A percentile compares a stretch with the other conserved stretches of the same genome.
These are phyloP conservation scores for Ditylenchus dipsaci DNA, from an alignment of 1,140 invertebrate genomes.

Conservation along the genomic window DNA sequence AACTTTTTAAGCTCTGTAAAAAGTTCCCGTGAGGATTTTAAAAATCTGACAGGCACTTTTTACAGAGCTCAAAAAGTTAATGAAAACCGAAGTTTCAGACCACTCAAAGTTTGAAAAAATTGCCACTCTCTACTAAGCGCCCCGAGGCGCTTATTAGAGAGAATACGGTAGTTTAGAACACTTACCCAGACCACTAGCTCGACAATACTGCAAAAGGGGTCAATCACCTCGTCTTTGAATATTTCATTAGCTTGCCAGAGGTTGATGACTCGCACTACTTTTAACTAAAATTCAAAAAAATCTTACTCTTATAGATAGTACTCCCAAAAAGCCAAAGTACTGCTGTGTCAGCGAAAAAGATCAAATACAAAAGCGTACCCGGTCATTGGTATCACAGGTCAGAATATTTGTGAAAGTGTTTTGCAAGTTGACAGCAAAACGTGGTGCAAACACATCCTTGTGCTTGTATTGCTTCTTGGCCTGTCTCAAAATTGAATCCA, in stretches of 20 bases:
- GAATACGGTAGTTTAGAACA: not conserved
- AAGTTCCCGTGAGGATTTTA: too few species aligned
- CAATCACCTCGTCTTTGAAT: slow-evolving; percentile 89
- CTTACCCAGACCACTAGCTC: slow-evolving; percentile 30
- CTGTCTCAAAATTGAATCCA: slow-evolving; percentile 95
- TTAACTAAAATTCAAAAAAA: slow-evolving; percentile 82
- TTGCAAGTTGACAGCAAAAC: slow-evolving; percentile 91
- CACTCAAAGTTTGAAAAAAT: too few species aligned
- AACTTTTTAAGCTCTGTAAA: too few species aligned
- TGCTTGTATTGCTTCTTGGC: slow-evolving; percentile 92
- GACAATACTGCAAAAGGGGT: slow-evolving; percentile 67
- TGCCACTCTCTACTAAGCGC: too few species aligned
- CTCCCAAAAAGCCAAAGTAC: too few species aligned
- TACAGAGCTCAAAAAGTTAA: too few species aligned
- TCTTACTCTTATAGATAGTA: too few species aligned
- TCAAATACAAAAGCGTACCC: slow-evolving; percentile 64
- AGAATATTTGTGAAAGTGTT: slow-evolving; percentile 87
- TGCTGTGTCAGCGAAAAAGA: not conserved
- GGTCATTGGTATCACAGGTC: slow-evolving; percentile 84
- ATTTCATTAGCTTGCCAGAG: slow-evolving; percentile 97
- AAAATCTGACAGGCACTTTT: too few species aligned
- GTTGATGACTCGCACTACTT: slow-evolving; percentile 91
- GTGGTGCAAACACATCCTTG: slow-evolving; percentile 92
- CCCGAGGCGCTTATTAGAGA: too few species aligned
- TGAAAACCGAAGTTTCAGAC: too few species aligned